Evolutionary conservation across 2,888 invertebrate species (phyloP).

Genomic region (Coremacera marginata): DNA sequence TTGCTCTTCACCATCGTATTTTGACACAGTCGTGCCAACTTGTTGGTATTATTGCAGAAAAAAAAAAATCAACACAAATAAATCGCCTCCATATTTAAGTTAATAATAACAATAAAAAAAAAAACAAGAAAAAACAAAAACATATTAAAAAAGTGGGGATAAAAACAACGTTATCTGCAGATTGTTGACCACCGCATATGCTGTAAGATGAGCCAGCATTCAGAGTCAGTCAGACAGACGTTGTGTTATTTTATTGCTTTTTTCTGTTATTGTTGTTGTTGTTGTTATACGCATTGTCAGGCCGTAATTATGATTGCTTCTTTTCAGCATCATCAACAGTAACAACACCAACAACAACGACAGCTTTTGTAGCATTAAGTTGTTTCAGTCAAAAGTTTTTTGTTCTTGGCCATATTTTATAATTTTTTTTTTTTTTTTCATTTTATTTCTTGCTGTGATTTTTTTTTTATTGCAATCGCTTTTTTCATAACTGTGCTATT

Average conservation of each 20-base stretch:
- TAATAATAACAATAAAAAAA: background rate
- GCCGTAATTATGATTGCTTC: slow-evolving; percentile 12
- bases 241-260: too few species aligned
- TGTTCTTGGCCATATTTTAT: slow-evolving; percentile 22
- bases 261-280: background rate
- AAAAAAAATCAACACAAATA: background rate
- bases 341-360: background rate
- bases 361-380: background rate
- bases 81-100: slow-evolving; percentile 24
- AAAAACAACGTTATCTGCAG: background rate
- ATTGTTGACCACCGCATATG: background rate
- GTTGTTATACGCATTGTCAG: slow-evolving; percentile 9
- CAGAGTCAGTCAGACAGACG: too few species aligned
- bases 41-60: background rate
- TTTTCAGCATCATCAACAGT: background rate
- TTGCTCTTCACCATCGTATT: background rate
- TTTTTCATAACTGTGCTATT: slow-evolving; percentile 39
- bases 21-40: background rate
- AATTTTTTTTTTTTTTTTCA: slow-evolving; percentile 35
- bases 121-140: background rate
- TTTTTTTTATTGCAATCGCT: background rate
- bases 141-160: background rate
- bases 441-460: background rate
- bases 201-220: background rate
- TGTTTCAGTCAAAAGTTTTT: background rate